Conservation (phyloP, 2,888 invertebrate genomes). For the Hirtodrosophila cameraria region DNA sequence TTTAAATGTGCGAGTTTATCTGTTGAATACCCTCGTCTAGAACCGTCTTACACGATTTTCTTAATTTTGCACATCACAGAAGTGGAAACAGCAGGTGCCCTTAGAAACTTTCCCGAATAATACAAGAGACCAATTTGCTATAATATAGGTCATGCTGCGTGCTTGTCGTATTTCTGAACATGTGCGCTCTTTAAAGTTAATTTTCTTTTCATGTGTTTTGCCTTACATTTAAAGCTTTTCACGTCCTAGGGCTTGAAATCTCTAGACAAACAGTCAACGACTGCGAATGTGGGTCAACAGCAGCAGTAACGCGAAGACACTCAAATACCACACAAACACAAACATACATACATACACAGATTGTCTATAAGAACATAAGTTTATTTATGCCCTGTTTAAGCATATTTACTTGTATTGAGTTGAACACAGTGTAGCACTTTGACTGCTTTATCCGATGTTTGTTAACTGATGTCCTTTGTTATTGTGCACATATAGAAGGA, state of each 20-base stretch:
- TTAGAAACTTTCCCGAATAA: neutral
- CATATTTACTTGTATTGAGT: constrained; percentile 27
- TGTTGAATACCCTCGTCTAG: too few species aligned
- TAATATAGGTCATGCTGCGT: constrained; percentile 10
- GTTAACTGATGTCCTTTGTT: constrained; percentile 36
- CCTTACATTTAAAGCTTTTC: constrained; percentile 13
- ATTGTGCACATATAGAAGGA: constrained; percentile 52
- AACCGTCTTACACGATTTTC: too few species aligned
- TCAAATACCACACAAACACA: constrained; percentile 3
- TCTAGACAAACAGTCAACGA: constrained; percentile 30
- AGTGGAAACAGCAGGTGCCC: neutral
- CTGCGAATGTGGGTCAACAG: constrained; percentile 45
- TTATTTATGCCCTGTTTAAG: constrained; percentile 32
- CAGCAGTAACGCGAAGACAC: neutral
- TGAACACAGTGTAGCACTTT: constrained; percentile 23
- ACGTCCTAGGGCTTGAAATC: constrained; percentile 6
- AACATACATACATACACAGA: constrained; percentile 1
- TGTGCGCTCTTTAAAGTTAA: neutral
- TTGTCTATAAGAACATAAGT: neutral
- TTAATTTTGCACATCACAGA: neutral
- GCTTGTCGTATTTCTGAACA: neutral
- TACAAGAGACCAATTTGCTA: neutral
- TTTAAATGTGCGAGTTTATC: too few species aligned
- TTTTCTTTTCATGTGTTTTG: constrained; percentile 3
- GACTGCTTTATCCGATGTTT: constrained; percentile 23